A percentile compares a stretch with the other conserved stretches of the same genome.
Conservation (phyloP, 2,113 vertebrate species). For the Phocoena sinus region DNA sequence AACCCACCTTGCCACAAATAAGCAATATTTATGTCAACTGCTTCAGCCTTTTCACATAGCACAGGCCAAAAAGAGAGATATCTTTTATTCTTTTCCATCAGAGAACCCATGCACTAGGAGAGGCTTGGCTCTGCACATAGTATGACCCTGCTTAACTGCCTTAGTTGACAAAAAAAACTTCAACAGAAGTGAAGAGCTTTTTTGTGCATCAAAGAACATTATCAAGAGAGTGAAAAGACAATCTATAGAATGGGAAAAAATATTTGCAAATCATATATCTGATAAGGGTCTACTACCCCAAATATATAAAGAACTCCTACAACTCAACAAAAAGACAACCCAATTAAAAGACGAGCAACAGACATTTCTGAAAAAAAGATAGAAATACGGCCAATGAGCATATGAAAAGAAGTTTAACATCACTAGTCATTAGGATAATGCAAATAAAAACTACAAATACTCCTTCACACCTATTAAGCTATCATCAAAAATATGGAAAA, state of each 20-base stretch:
- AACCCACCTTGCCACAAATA: not conserved
- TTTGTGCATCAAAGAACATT: not conserved
- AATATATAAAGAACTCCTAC: not conserved
- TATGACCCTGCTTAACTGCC: not conserved
- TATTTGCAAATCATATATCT: not conserved
- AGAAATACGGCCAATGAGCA: not conserved
- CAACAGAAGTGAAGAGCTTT: not conserved
- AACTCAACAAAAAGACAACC: not conserved
- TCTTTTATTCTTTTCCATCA: not conserved
- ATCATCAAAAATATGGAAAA: not conserved
- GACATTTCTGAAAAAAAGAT: not conserved
- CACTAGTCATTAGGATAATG: not conserved
- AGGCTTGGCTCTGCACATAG: not conserved
- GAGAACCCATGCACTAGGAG: not conserved
- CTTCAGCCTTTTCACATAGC: not conserved
- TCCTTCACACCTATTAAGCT: not conserved
- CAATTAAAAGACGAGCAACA: not conserved
- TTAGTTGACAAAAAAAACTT: not conserved
- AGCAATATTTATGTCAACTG: not conserved
- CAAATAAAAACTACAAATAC: not conserved
- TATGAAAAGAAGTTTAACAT: not conserved
- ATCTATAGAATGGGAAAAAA: not conserved
- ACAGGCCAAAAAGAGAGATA: not conserved
- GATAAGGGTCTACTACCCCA: not conserved
- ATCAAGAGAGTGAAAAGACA: not conserved